Percentiles rank a stretch among this genome's conserved stretches.
Evolutionary conservation across 64 coral and sea anemone species (phyloP).

Genomic region (Anthopleura sola): DNA sequence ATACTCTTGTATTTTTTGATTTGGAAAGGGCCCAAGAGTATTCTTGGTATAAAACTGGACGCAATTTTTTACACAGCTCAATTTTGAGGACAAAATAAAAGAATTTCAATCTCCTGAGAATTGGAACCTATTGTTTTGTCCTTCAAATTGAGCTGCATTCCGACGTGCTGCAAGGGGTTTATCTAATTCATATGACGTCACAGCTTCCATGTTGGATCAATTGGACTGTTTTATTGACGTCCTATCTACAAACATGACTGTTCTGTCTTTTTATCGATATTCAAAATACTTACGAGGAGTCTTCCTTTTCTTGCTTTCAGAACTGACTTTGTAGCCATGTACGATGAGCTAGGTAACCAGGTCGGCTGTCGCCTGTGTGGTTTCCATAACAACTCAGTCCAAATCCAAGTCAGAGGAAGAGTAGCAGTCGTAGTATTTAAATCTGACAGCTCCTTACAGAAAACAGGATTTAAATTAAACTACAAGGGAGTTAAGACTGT

Average conservation of each 20-base stretch:
- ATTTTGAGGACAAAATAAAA: too few species aligned
- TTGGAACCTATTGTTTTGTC: too few species aligned
- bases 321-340: slow-evolving; percentile 66
- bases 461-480: slow-evolving; percentile 65
- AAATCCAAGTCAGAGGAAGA: slow-evolving; percentile 61
- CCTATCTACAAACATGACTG: not conserved
- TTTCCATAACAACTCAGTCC: slow-evolving; percentile 22
- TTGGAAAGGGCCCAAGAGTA: not conserved
- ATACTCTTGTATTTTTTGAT: too few species aligned
- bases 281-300: not conserved
- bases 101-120: too few species aligned
- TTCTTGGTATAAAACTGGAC: too few species aligned
- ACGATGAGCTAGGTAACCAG: slow-evolving; percentile 70
- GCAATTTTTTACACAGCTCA: too few species aligned
- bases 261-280: not conserved
- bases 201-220: too few species aligned
- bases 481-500: slow-evolving; percentile 30
- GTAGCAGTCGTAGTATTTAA: slow-evolving; percentile 62
- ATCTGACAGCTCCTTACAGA: slow-evolving; percentile 66
- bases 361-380: slow-evolving; percentile 76
- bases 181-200: too few species aligned
- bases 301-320: slow-evolving; percentile 32
- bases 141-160: too few species aligned
- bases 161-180: too few species aligned
- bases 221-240: too few species aligned